phyloP scores from a whole-genome alignment of 2,113 vertebrate species.

The Carlito syrichta region DNA sequence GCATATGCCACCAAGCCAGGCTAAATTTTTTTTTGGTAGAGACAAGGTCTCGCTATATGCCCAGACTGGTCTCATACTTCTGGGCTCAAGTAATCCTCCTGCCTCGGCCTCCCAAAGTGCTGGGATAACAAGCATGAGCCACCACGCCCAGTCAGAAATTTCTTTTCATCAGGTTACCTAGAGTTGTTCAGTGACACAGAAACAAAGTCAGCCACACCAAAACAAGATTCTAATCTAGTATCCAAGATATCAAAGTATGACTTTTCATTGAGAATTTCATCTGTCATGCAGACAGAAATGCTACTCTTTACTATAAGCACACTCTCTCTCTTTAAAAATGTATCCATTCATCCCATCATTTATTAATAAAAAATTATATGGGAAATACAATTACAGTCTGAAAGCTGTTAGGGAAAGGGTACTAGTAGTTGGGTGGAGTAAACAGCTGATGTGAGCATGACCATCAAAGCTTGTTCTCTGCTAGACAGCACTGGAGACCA shows the following conservation, averaged over 20 bases:
- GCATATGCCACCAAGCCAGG: too few relatives aligned
- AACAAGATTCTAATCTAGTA: background rate
- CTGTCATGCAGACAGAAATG: background rate
- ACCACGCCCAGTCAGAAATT: too few relatives aligned
- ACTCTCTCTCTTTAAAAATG: background rate
- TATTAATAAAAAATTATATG: background rate
- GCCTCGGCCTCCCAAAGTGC: too few relatives aligned
- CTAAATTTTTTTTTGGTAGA: too few relatives aligned
- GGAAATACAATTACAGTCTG: background rate
- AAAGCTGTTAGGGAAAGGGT: background rate
- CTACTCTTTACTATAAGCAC: background rate
- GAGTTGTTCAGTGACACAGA: background rate
- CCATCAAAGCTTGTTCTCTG: background rate
- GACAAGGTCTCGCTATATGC: too few relatives aligned
- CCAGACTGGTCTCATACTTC: too few relatives aligned
- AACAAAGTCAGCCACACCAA: background rate
- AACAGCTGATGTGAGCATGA: background rate
- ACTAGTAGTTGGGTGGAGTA: background rate
- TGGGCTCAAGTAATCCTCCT: too few relatives aligned
- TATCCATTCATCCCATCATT: background rate
- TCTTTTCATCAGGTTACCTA: background rate
- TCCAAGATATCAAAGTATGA: background rate
- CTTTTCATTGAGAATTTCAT: background rate
- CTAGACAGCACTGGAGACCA: background rate
- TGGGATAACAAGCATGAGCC: too few relatives aligned